Base-by-base conservation (phyloP, 2,113 vertebrate species). In the Thamnaconus septentrionalis region DNA sequence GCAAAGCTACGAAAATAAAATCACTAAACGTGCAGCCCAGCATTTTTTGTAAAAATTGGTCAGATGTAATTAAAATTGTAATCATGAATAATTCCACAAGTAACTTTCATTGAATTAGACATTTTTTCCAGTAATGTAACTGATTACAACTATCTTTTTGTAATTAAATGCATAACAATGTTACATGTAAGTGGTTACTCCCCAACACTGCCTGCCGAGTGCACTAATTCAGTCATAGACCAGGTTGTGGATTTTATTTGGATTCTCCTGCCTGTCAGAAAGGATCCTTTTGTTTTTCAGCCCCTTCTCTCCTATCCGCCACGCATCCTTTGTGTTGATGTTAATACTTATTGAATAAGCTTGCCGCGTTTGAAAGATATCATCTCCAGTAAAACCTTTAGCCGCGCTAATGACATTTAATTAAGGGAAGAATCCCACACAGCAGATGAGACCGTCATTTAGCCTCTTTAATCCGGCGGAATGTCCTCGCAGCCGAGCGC, bases 391-490 rank as follows among this genome's bases (percentile, higher is more conserved):
- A 73, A 84, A 76, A 76, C 69, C 56, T 69, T 72, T 79, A 73
- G 64, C 58, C 53, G 70, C 57, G 72, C 76, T 85, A 78, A 79
- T 70, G 76, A 78, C 53, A 80, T 78, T 83, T 81, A 78, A 85
- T 83, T 85, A 72, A 59, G 70, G 66, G 54, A 64, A 52, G n/a
- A 69, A 73, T 76, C 61, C 59, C 10, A 62, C 72, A 61, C 63
- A 66, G 40, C 5, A 60, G 63, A 82, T 68, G 65, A 73, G 71
- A 82, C 52, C 47, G 64, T 59, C 73, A 69, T 83, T 85, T 82
- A 81, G 76, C 56, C 78, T 66, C 60, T 78, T 80, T 83, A 84
- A 83, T 87, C 78, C 73, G 73, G 11, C 57, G 65, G 67, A 81
- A 75, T 75, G 57, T 78, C 56, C 66, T 31, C 8, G 53, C 31